Evolutionary conservation across 1,140 invertebrate genomes (phyloP).

Genomic region (Meloidogyne chitwoodi): DNA sequence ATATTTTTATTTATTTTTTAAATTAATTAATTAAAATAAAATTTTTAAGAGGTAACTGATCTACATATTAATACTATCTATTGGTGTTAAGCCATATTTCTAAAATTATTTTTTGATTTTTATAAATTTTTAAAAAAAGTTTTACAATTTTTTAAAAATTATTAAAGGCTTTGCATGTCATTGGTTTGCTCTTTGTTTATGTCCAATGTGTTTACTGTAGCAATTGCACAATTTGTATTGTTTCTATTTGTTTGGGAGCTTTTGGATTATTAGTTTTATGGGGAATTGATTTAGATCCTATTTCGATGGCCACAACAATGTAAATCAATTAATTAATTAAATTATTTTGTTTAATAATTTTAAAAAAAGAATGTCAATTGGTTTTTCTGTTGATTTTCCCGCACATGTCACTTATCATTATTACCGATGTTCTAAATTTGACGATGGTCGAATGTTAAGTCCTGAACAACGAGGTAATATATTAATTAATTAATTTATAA

Average conservation of each 20-base stretch:
- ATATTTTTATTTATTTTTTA: too few relatives aligned
- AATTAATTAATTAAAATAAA: too few relatives aligned
- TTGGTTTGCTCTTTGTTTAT: constrained; percentile 62
- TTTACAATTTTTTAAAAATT: too few relatives aligned
- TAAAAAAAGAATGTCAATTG: constrained; percentile 60
- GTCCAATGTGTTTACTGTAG: constrained; percentile 60
- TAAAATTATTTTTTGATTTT: too few relatives aligned
- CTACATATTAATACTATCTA: too few relatives aligned
- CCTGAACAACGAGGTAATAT: neutral
- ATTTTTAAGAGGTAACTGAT: too few relatives aligned
- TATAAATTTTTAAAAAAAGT: too few relatives aligned
- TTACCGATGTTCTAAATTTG: constrained; percentile 66
- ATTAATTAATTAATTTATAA: too few relatives aligned
- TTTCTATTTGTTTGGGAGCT: constrained; percentile 60
- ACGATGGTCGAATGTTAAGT: constrained; percentile 64
- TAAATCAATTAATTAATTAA: neutral
- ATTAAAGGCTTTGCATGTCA: constrained; percentile 58
- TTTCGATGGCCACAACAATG: constrained; percentile 57
- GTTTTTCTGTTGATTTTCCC: constrained; percentile 63
- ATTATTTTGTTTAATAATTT: neutral
- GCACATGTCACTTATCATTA: constrained; percentile 62
- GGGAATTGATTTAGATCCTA: constrained; percentile 61
- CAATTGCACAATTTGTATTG: constrained; percentile 60
- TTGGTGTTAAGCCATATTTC: too few relatives aligned
- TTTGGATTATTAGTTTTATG: constrained; percentile 61